Percentiles rank a stretch among this genome's conserved stretches.
Conservation (phyloP, 2,797 vertebrate species). For the Merluccius polli region DNA sequence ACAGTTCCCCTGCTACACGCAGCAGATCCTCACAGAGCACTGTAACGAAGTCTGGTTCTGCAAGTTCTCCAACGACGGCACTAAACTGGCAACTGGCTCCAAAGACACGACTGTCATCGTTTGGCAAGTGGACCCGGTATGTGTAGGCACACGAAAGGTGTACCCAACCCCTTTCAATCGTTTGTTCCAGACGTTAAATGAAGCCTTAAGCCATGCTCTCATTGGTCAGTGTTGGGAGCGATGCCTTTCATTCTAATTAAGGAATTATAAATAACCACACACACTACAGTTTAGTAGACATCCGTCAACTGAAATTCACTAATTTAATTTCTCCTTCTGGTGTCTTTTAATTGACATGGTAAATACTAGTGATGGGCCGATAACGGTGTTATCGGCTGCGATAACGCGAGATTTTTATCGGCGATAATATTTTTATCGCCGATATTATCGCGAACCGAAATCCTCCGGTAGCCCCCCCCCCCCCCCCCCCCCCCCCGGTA, state of each 20-base stretch:
- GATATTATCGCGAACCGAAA: no score
- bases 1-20: constrained; percentile 98
- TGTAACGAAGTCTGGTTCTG: constrained; percentile 99
- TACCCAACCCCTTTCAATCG: background rate
- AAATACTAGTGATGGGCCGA: no score
- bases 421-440: no score
- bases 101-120: constrained; percentile 99
- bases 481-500: no score
- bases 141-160: constrained; percentile 48
- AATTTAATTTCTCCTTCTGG: background rate
- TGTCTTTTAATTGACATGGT: background rate
- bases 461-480: no score
- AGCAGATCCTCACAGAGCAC: constrained; percentile 98
- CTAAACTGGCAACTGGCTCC: constrained; percentile 97
- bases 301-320: background rate
- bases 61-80: constrained; percentile 99
- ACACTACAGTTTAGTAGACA: background rate
- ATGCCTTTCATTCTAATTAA: background rate
- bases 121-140: constrained; percentile 98
- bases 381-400: no score
- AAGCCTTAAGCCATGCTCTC: background rate
- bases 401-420: no score
- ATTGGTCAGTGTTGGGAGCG: background rate
- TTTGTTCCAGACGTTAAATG: background rate
- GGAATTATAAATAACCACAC: background rate